These are phyloP conservation scores for Unio delphinus DNA, from an alignment of 2,888 invertebrate species.

Conservation along the genomic window DNA sequence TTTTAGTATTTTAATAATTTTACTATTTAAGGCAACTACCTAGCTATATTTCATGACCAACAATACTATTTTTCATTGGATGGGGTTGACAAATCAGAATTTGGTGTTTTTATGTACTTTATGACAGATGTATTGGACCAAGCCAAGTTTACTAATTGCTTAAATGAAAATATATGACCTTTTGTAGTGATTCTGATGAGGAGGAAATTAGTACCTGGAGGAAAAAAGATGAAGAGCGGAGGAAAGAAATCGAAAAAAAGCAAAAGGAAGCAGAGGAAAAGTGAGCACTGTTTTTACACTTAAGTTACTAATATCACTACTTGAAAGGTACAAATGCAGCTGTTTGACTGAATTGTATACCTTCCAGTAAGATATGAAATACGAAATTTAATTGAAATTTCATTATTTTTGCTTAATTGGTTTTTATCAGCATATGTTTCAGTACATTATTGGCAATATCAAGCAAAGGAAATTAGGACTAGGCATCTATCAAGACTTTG, in stretches of 20 bases:
- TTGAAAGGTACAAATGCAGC: not conserved
- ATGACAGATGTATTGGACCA: not conserved
- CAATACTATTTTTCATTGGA: no score
- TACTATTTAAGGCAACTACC: no score
- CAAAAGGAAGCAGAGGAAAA: conserved; percentile 57
- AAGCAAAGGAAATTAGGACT: no score
- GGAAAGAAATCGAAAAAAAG: conserved; percentile 54
- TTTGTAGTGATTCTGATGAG: conserved; percentile 46
- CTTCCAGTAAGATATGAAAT: no score
- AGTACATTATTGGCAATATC: no score
- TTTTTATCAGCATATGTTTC: no score
- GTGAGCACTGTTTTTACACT: conserved; percentile 24
- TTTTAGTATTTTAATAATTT: no score
- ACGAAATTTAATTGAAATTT: not conserved
- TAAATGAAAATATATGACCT: conserved; percentile 1
- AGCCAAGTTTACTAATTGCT: not conserved
- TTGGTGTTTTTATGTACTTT: not conserved
- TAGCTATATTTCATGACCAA: no score
- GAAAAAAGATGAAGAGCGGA: conserved; percentile 62
- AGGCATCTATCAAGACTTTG: no score
- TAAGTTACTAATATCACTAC: no score
- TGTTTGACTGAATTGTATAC: not conserved
- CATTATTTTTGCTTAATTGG: not conserved
- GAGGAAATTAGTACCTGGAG: conserved; percentile 57
- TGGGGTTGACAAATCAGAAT: no score